phyloP scores from a whole-genome alignment of 2,888 invertebrate genomes.

The Temnothorax ravouxi region DNA sequence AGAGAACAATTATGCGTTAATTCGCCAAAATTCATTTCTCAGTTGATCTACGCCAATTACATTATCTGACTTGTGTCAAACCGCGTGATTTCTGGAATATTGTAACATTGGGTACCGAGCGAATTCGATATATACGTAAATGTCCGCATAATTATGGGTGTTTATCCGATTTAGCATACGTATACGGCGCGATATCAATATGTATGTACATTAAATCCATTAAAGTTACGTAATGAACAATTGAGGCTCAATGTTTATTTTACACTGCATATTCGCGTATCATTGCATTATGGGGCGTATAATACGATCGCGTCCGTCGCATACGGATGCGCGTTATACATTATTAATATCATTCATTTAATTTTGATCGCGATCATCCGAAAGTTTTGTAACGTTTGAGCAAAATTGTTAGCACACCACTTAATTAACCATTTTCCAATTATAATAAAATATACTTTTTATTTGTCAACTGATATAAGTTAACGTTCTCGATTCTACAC shows the following conservation, averaged over 20 bases:
- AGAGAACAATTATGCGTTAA: background rate
- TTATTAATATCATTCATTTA: slow-evolving; percentile 42
- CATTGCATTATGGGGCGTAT: slow-evolving; percentile 32
- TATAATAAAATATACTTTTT: background rate
- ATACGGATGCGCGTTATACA: slow-evolving; percentile 8
- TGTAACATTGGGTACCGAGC: background rate
- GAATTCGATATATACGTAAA: slow-evolving; percentile 55
- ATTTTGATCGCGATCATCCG: slow-evolving; percentile 37
- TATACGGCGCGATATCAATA: slow-evolving; percentile 65
- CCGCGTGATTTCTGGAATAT: slow-evolving; percentile 20
- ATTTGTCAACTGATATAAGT: slow-evolving; percentile 9
- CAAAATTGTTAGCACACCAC: slow-evolving; percentile 14
- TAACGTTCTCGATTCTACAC: background rate
- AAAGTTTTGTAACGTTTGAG: background rate
- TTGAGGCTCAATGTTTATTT: slow-evolving; percentile 67
- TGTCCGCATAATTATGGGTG: slow-evolving; percentile 68
- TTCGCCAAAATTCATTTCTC: slow-evolving; percentile 11
- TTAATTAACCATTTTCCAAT: background rate
- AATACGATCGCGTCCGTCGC: slow-evolving; percentile 18
- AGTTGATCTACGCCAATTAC: slow-evolving; percentile 31
- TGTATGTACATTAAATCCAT: slow-evolving; percentile 67
- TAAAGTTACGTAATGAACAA: slow-evolving; percentile 47
- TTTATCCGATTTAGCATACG: slow-evolving; percentile 64
- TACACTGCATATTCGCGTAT: slow-evolving; percentile 42
- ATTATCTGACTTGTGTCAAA: slow-evolving; percentile 43